Conservation (phyloP, 2,797 vertebrate genomes). For the Cirrhinus molitorella region DNA sequence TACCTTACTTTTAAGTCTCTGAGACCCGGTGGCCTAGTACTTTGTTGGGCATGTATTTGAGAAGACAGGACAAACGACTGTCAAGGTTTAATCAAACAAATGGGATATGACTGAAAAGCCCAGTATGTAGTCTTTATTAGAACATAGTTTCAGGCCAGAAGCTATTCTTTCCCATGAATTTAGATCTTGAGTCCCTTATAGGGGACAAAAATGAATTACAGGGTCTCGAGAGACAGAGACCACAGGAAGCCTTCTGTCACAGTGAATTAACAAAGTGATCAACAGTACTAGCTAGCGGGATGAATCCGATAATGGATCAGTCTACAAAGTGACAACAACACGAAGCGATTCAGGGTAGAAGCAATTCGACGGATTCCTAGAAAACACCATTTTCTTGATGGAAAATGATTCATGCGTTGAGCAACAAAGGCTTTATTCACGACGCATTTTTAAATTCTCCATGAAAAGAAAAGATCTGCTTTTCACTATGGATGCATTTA, state of each 20-base stretch:
- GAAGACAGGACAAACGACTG: constrained; percentile 14
- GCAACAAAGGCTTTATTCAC: neutral
- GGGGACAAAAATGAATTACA: constrained; percentile 37
- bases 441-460: neutral
- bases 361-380: neutral
- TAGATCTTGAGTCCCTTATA: constrained; percentile 17
- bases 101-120: constrained; percentile 33
- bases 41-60: constrained; percentile 5
- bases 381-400: constrained; percentile 25
- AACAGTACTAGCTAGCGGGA: constrained; percentile 36
- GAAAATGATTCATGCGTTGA: constrained; percentile 14
- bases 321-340: constrained; percentile 37
- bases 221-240: constrained; percentile 22
- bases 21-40: neutral
- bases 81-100: constrained; percentile 40
- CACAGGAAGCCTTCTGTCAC: constrained; percentile 42
- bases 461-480: neutral
- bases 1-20: neutral
- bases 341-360: constrained; percentile 36
- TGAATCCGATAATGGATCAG: constrained; percentile 42
- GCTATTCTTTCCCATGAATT: constrained; percentile 8
- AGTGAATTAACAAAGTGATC: constrained; percentile 49
- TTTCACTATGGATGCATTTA: neutral
- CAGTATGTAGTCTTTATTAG: constrained; percentile 31
- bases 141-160: constrained; percentile 23